These are phyloP conservation scores for Toxonevra muliebris DNA, from an alignment of 2,888 invertebrate species.

Conservation along the genomic window DNA sequence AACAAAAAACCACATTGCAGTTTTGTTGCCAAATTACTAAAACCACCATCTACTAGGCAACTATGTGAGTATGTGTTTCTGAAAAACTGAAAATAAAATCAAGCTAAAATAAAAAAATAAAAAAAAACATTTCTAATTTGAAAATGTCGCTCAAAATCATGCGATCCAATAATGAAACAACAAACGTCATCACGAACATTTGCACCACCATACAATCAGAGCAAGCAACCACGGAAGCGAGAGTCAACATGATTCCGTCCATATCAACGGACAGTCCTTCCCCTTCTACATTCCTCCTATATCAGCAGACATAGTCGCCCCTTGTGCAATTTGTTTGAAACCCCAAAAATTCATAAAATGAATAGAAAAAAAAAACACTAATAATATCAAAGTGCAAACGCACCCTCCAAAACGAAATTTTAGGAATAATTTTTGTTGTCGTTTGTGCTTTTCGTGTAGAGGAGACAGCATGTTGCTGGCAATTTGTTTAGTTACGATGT, in stretches of 20 bases:
- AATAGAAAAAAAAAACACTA: background rate
- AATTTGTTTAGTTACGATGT: slow-evolving; percentile 34
- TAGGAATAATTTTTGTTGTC: slow-evolving; percentile 7
- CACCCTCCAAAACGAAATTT: background rate
- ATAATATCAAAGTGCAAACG: too few relatives aligned
- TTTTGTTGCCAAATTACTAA: too few relatives aligned
- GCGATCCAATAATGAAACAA: too few relatives aligned
- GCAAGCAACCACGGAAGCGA: too few relatives aligned
- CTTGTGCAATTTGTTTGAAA: background rate
- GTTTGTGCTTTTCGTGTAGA: slow-evolving; percentile 19
- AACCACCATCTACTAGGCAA: too few relatives aligned
- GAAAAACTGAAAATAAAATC: background rate
- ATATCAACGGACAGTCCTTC: too few relatives aligned
- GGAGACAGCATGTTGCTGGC: slow-evolving; percentile 19
- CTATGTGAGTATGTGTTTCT: too few relatives aligned
- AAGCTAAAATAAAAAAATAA: background rate
- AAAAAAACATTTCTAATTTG: background rate
- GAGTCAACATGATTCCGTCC: too few relatives aligned
- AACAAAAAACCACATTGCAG: too few relatives aligned
- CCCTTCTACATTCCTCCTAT: too few relatives aligned
- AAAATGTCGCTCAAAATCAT: background rate
- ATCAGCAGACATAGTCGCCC: background rate
- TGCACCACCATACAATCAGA: too few relatives aligned
- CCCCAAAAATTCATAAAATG: background rate
- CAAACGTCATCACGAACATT: too few relatives aligned